These are phyloP conservation scores for Plemyria rubiginata DNA, from an alignment of 2,888 invertebrate species.

Conservation along the genomic window DNA sequence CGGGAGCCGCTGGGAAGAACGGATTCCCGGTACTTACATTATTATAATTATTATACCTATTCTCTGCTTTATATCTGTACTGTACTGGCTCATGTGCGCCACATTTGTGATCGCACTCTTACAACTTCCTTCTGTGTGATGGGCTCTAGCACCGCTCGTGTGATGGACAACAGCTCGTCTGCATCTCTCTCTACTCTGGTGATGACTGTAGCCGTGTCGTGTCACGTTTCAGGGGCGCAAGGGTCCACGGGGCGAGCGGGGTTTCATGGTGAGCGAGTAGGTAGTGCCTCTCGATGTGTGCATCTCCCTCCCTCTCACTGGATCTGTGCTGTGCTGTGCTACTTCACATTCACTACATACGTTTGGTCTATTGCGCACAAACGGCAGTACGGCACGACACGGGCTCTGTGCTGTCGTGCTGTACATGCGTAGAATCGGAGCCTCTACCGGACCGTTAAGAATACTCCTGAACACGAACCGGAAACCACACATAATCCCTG, in stretches of 20 bases:
- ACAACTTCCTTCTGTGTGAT: neutral
- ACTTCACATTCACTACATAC: too few relatives aligned
- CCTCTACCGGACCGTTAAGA: too few relatives aligned
- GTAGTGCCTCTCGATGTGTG: neutral
- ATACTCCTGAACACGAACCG: too few relatives aligned
- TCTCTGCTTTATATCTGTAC: neutral
- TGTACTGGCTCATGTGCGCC: neutral
- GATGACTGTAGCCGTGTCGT: too few relatives aligned
- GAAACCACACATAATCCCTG: too few relatives aligned
- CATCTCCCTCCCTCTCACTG: neutral
- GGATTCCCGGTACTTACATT: conserved; percentile 91
- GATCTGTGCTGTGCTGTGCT: too few relatives aligned
- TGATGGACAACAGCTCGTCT: too few relatives aligned
- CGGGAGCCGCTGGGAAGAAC: conserved; percentile 93
- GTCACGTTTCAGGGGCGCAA: conserved; percentile 87
- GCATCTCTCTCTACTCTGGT: too few relatives aligned
- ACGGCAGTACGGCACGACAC: too few relatives aligned
- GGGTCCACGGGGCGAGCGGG: conserved; percentile 90
- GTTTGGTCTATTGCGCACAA: too few relatives aligned
- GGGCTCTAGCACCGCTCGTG: neutral
- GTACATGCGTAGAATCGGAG: too few relatives aligned
- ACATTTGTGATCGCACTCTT: neutral
- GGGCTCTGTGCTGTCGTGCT: too few relatives aligned
- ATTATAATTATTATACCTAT: conserved; percentile 15
- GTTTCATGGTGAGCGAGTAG: conserved; percentile 88